Evolutionary conservation across 2,113 vertebrate species (phyloP).

Genomic region (Morone saxatilis): DNA sequence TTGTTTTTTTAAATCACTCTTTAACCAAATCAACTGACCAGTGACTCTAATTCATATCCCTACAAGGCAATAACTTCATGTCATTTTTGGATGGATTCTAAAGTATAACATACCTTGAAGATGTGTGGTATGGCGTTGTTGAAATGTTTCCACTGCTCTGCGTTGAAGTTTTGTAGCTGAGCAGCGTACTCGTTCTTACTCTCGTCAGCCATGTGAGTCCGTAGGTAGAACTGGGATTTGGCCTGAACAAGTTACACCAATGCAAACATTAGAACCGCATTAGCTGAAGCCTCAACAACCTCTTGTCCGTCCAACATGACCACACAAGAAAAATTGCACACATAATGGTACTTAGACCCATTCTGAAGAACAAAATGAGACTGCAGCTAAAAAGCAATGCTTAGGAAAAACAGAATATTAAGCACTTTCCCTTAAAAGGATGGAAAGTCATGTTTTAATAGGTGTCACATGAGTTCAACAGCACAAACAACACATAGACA

Average conservation of each 20-base stretch:
- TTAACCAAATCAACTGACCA: background rate
- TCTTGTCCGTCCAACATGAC: background rate
- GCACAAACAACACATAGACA: background rate
- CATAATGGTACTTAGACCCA: background rate
- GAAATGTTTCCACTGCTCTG: constrained; percentile 97
- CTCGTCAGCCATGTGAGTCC: constrained; percentile 96
- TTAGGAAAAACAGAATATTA: background rate
- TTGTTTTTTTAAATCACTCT: too few relatives aligned
- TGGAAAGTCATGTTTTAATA: background rate
- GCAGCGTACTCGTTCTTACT: constrained; percentile 99
- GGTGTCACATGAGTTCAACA: background rate
- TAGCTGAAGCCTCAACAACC: background rate
- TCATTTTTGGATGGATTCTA: background rate
- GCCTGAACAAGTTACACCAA: constrained; percentile 82
- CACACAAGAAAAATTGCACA: background rate
- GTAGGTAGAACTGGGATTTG: constrained; percentile 94
- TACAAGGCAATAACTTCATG: background rate
- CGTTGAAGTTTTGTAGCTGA: constrained; percentile 96
- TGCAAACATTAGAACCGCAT: background rate
- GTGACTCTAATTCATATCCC: background rate
- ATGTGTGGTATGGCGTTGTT: constrained; percentile 96
- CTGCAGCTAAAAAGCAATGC: background rate
- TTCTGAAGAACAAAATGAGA: background rate
- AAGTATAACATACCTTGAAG: constrained; percentile 89
- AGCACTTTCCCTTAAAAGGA: background rate